Evolutionary conservation across 2,113 vertebrate species (phyloP), one percentile per base, ranked within the genome.

Genomic region (Corythaeola cristata): DNA sequence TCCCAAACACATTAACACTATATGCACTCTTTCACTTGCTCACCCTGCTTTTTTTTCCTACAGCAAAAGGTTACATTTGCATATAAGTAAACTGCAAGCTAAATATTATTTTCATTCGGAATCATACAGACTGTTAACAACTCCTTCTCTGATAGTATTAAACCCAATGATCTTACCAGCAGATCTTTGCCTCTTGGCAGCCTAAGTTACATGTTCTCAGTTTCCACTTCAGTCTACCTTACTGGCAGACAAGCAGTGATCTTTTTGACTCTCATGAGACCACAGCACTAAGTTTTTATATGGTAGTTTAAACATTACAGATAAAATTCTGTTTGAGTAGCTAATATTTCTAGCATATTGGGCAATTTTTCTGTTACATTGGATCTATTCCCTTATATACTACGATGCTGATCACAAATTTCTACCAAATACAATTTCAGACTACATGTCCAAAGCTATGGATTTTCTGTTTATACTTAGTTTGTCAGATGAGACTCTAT

Each of bases 291-390:
- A 79, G 59, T 41, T 93, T 81, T 92, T 47, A 56, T 58, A 44
- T 44, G 73, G 39, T 52, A 93, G 66, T 33, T 94, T 90, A 94
- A 95, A 95, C 37, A 89, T 7, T 63, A 64, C 37, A 88, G 68
- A 52, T 49, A 49, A 77, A 63, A 67, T 49, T 72, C 72, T 8
- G 28, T 58, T 62, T 26, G 53, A 94, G 76, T 24, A 81, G 66
- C 67, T 71, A 80, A n/a, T 62, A 80, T 64, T 58, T 77, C 62
- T 83, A 50, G 81, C 89, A 88, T 44, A 41, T 20, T 63, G 41
- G 24, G 9, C 24, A 81, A 33, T 50, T 56, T 49, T 85, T 88
- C 91, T 55, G 78, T 50, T 68, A 79, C 5, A 8, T 2, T 72
- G 13, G 22, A 62, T 58, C 58, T 72, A 15, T 37, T 87, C 60